Percentiles rank a stretch among this genome's conserved stretches.
These are phyloP conservation scores for Ptychobarbus kaznakovi DNA, from an alignment of 2,797 vertebrate genomes.

Conservation along the genomic window DNA sequence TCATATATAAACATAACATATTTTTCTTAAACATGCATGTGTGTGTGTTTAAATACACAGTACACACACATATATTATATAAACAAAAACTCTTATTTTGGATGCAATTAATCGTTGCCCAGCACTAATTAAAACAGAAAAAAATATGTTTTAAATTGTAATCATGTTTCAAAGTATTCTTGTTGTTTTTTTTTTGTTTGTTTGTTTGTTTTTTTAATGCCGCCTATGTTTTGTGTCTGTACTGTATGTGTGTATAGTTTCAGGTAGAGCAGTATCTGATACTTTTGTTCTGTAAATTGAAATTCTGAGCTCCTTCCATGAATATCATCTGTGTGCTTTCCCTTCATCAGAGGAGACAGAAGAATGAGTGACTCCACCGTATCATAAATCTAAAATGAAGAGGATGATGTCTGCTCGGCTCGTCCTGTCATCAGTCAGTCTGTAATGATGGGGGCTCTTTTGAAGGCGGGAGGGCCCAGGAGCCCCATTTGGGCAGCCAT, in stretches of 20 bases:
- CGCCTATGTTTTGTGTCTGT: background rate
- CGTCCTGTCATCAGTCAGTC: conserved; percentile 51
- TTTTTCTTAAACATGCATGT: too few relatives aligned
- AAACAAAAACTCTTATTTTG: too few relatives aligned
- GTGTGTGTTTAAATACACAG: too few relatives aligned
- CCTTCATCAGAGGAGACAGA: conserved; percentile 42
- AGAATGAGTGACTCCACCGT: conserved; percentile 15
- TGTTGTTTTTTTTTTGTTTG: too few relatives aligned
- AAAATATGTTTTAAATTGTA: background rate
- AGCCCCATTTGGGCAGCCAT: conserved; percentile 41
- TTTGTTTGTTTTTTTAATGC: background rate
- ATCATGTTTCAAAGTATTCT: background rate
- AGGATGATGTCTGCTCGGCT: conserved; percentile 37
- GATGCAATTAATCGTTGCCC: too few relatives aligned
- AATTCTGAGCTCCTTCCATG: conserved; percentile 11
- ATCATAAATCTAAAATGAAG: conserved; percentile 49
- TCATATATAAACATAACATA: too few relatives aligned
- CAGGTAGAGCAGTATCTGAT: background rate
- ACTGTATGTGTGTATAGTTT: background rate
- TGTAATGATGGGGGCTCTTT: conserved; percentile 48
- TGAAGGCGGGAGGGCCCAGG: conserved; percentile 35
- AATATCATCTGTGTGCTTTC: conserved; percentile 24
- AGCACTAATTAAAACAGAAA: background rate
- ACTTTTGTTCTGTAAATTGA: conserved; percentile 37
- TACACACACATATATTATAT: too few relatives aligned